Base-by-base conservation (phyloP, 1,140 invertebrate species). In the Doryteuthis pealeii region DNA sequence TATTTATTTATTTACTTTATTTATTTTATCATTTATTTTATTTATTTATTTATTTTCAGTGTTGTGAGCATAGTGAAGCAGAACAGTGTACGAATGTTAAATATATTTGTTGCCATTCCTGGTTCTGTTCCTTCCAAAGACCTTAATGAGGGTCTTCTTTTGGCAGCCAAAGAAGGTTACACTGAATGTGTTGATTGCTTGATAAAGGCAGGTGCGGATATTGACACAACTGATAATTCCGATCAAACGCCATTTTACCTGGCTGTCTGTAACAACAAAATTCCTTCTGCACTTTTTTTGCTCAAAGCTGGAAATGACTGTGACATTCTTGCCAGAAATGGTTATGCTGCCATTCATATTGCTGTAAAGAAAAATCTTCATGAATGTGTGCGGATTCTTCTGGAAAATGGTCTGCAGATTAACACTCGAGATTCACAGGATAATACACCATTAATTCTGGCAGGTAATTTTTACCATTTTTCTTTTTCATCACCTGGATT, bases 391-490 rank as follows among this genome's bases (percentile, higher is more conserved):
- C 65, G 76, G 28, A 43, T 72, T 15, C 74, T 87, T 14, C 43
- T 85, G 26, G 49, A 77, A 30, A 74, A 73, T 32, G 80, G 79
- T n/a, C 82, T 80, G 14, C 75, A 83, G 62, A 22, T 83, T 14
- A 78, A 83, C 54, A 71, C 35, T 14, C 33, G 67, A 30, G 84
- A 86, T 72, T 79, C 77, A 5, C 77, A 43, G 12, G 79, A 82
- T 1, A 78, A 79, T 75, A 87, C 85, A 3, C 81, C 84, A n/a
- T 71, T 87, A 18, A 83, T 85, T 45, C 45, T 80, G n/a, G 81
- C 83, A 1, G 79, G 79, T 12, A 80, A 79, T 28, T 62, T 5
- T 62, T 62, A 4, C 18, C 35, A 10, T 40, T 40, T 40, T 40
- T 40, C 10, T 40, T 40, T 40, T 40, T 10, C n/a, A n/a, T n/a